Percentiles rank a stretch among this genome's conserved stretches.
Evolutionary conservation across 2,797 vertebrate genomes (phyloP).

Genomic region (Paguma larvata): DNA sequence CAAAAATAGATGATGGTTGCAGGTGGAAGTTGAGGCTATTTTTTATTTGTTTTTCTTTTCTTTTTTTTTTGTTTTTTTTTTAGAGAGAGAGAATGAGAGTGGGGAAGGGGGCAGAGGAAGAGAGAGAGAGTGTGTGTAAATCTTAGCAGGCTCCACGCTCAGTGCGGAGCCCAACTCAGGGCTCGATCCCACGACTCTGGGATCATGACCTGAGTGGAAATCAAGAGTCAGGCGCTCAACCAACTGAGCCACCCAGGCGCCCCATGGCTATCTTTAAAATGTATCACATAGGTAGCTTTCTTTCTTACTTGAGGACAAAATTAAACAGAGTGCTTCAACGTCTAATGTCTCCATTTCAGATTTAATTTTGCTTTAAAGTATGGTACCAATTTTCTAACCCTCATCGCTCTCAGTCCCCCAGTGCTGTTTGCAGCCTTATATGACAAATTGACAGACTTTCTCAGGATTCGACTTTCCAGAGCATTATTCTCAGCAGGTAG

Average conservation of each 20-base stretch:
- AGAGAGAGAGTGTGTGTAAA: too few relatives aligned
- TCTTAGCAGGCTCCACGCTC: too few relatives aligned
- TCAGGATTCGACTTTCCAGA: conserved; percentile 23
- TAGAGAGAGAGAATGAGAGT: too few relatives aligned
- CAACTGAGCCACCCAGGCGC: too few relatives aligned
- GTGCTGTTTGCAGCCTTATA: background rate
- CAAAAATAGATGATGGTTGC: background rate
- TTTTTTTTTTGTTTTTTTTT: too few relatives aligned
- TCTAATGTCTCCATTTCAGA: conserved; percentile 42
- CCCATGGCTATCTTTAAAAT: background rate
- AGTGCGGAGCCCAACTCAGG: too few relatives aligned
- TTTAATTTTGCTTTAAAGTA: conserved; percentile 18
- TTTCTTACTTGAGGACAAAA: background rate
- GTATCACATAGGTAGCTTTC: background rate
- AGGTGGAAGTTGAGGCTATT: background rate
- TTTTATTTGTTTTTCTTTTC: background rate
- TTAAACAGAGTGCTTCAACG: background rate
- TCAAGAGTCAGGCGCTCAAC: too few relatives aligned
- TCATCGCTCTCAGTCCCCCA: background rate
- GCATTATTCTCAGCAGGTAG: background rate
- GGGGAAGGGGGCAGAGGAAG: too few relatives aligned
- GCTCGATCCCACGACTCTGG: too few relatives aligned
- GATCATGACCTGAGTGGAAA: too few relatives aligned
- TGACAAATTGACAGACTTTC: background rate
- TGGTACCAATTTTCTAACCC: background rate